Conservation (phyloP, 2,888 invertebrate species). For the Ernsta delagoae region DNA sequence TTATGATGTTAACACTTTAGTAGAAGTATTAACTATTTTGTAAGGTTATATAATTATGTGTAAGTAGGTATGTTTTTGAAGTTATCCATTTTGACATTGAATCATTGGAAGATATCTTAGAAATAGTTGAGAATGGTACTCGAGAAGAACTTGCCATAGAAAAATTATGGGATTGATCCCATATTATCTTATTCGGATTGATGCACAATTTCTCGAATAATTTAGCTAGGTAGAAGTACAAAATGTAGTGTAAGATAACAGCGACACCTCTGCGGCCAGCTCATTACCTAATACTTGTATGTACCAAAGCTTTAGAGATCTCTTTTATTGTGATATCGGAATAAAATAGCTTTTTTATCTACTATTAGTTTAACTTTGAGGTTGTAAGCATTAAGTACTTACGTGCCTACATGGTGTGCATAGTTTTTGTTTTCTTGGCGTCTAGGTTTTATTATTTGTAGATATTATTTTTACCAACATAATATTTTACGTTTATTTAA, state of each 20-base stretch:
- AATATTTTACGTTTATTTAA: too few relatives aligned
- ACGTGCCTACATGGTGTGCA: slow-evolving; percentile 3
- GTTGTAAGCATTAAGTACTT: neutral
- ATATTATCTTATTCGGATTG: slow-evolving; percentile 36
- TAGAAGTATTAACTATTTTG: slow-evolving; percentile 64
- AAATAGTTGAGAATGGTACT: slow-evolving; percentile 20
- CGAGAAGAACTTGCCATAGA: neutral
- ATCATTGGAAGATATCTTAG: slow-evolving; percentile 7
- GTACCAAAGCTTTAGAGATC: slow-evolving; percentile 26
- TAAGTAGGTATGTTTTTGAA: slow-evolving; percentile 61
- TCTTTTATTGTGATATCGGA: slow-evolving; percentile 34
- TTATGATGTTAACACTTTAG: slow-evolving; percentile 57
- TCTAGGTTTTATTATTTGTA: neutral
- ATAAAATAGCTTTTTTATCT: slow-evolving; percentile 34
- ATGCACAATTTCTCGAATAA: slow-evolving; percentile 78
- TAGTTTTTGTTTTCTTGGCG: neutral
- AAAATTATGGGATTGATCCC: slow-evolving; percentile 30
- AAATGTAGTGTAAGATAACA: slow-evolving; percentile 57
- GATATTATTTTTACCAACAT: neutral
- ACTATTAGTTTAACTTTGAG: slow-evolving; percentile 34
- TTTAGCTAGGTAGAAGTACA: slow-evolving; percentile 72
- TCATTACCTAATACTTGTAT: slow-evolving; percentile 1
- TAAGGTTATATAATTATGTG: slow-evolving; percentile 51
- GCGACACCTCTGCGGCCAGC: slow-evolving; percentile 54
- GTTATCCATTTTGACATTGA: slow-evolving; percentile 59